Percentiles rank a stretch among this genome's conserved stretches.
Conservation (phyloP, 2,888 invertebrate genomes). For the Scrobipalpa atriplicella region DNA sequence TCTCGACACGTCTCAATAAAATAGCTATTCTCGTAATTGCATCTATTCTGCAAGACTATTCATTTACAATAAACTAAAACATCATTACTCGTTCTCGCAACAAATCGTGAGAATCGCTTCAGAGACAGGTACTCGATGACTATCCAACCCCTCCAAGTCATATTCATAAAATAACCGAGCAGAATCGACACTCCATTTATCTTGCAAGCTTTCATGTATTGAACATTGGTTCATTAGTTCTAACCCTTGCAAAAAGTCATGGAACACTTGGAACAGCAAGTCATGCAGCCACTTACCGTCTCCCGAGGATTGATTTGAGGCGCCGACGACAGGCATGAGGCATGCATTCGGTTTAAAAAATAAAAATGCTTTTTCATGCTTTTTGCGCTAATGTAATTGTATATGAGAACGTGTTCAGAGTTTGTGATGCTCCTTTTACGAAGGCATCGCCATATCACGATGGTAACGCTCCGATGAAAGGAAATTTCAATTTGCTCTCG, state of each 20-base stretch:
- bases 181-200: slow-evolving; percentile 29
- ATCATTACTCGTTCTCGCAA: slow-evolving; percentile 19
- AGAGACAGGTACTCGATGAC: slow-evolving; percentile 16
- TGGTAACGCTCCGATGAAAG: background rate
- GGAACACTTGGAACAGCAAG: slow-evolving; percentile 22
- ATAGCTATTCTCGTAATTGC: background rate
- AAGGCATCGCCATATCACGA: background rate
- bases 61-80: slow-evolving; percentile 6
- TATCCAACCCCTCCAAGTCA: background rate
- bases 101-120: slow-evolving; percentile 17
- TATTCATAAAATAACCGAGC: slow-evolving; percentile 22
- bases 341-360: slow-evolving; percentile 36
- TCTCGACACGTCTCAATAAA: slow-evolving; percentile 7
- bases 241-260: slow-evolving; percentile 34
- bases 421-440: background rate
- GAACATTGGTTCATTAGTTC: slow-evolving; percentile 7
- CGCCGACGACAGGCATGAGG: slow-evolving; percentile 55
- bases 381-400: slow-evolving; percentile 23
- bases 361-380: slow-evolving; percentile 26
- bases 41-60: slow-evolving; percentile 7
- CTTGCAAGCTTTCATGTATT: slow-evolving; percentile 5
- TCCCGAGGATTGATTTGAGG: slow-evolving; percentile 55
- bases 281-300: slow-evolving; percentile 46
- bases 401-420: background rate
- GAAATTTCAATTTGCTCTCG: background rate